These are phyloP conservation scores for Ibycter americanus DNA, from an alignment of 2,797 vertebrate genomes.

Conservation along the genomic window DNA sequence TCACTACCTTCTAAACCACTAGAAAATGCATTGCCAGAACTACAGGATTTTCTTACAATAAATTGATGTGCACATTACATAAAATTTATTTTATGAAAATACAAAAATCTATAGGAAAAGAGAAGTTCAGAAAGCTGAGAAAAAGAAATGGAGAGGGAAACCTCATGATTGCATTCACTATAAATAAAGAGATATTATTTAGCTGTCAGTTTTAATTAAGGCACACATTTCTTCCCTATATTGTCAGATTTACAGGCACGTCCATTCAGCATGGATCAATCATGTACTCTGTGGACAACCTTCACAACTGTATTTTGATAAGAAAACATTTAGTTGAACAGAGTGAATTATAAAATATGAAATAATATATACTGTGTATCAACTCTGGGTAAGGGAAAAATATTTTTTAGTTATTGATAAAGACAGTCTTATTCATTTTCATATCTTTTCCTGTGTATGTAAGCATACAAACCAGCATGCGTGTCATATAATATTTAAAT, in stretches of 20 bases:
- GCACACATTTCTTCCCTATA: background rate
- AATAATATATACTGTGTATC: background rate
- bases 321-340: background rate
- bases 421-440: background rate
- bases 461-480: background rate
- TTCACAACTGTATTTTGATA: background rate
- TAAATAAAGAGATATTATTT: background rate
- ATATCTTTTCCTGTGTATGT: background rate
- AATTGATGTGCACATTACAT: background rate
- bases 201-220: background rate
- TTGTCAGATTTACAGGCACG: background rate
- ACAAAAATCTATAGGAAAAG: background rate
- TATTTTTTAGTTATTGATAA: background rate
- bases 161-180: background rate
- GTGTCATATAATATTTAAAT: background rate
- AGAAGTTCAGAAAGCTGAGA: background rate
- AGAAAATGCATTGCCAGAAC: background rate
- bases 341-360: background rate
- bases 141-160: background rate
- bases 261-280: background rate
- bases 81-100: background rate
- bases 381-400: background rate
- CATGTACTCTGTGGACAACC: background rate
- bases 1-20: background rate
- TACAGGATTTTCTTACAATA: background rate